Evolutionary conservation across 2,113 vertebrate species (phyloP).

Genomic region (Tyrannus savana): DNA sequence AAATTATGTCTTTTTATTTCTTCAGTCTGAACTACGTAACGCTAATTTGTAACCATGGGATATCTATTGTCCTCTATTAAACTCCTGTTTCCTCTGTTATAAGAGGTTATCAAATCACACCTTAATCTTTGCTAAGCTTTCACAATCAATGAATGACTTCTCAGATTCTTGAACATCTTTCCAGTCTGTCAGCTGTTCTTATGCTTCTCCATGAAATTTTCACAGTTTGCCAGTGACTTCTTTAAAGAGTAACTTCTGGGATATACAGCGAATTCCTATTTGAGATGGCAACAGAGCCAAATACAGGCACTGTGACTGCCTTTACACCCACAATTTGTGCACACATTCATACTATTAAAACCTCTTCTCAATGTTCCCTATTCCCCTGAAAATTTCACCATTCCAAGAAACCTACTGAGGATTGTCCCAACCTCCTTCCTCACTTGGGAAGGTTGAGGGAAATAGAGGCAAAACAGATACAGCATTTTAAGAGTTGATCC

Average conservation of each 20-base stretch:
- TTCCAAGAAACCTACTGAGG: not conserved
- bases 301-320: not conserved
- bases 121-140: not conserved
- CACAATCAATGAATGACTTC: not conserved
- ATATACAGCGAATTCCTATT: not conserved
- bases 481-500: not conserved
- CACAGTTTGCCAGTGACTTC: not conserved
- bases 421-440: not conserved
- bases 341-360: not conserved
- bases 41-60: not conserved
- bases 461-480: not conserved
- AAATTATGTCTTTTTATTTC: not conserved
- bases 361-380: not conserved
- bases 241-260: rapidly evolving
- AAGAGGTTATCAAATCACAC: not conserved
- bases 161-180: not conserved
- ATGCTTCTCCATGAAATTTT: not conserved
- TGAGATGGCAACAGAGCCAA: not conserved
- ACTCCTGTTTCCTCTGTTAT: not conserved
- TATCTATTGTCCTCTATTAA: not conserved
- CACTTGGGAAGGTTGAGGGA: not conserved
- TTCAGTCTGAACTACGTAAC: not conserved
- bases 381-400: rapidly evolving
- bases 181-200: not conserved
- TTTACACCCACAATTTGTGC: not conserved